Conservation (phyloP, 2,113 vertebrate genomes). For the Butorides virescens region DNA sequence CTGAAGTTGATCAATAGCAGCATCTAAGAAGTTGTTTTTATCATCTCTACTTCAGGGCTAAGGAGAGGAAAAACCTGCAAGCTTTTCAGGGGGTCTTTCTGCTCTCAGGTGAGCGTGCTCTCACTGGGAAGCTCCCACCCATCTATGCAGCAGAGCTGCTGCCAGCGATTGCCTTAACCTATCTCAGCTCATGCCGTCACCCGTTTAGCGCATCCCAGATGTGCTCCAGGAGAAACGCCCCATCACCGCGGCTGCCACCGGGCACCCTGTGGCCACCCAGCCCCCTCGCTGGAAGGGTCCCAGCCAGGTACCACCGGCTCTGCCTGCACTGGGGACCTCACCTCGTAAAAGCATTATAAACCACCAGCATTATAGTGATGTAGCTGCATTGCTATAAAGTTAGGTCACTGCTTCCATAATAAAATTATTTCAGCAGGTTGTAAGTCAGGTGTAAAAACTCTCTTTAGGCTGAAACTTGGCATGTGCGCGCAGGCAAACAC, state of each 20-base stretch:
- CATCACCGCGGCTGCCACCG: background rate
- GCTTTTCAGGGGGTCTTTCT: background rate
- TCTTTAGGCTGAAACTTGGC: background rate
- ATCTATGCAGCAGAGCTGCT: background rate
- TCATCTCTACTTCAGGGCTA: background rate
- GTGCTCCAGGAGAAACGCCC: background rate
- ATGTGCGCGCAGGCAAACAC: accelerated
- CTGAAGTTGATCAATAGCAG: background rate
- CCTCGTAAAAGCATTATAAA: background rate
- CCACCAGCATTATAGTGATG: background rate
- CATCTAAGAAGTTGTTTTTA: background rate
- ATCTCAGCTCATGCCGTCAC: accelerated
- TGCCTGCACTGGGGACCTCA: background rate
- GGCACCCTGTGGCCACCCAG: background rate
- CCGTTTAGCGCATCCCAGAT: background rate
- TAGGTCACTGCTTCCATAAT: constrained; percentile 34
- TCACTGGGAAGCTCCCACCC: background rate
- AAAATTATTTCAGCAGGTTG: background rate
- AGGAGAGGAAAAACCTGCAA: background rate
- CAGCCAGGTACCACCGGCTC: background rate
- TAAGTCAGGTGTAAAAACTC: constrained; percentile 32
- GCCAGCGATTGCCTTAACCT: background rate
- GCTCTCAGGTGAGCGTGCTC: background rate
- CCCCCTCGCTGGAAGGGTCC: background rate
- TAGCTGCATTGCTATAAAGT: background rate